A percentile compares a stretch with the other conserved stretches of the same genome.
phyloP scores from a whole-genome alignment of 2,797 vertebrate genomes.

The Danio aesculapii region DNA sequence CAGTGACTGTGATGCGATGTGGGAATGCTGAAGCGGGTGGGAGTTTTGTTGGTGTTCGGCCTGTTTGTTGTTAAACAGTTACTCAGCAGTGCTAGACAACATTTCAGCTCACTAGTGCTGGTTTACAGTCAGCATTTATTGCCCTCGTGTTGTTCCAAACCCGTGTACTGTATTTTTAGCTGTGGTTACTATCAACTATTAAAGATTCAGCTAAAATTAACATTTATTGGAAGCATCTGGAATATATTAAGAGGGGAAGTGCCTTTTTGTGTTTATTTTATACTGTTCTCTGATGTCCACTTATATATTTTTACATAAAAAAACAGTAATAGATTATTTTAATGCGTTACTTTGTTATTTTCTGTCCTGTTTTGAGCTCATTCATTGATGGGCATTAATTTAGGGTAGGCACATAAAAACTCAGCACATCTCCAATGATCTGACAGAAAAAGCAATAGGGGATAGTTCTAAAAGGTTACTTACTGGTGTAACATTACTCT shows the following conservation, averaged over 20 bases:
- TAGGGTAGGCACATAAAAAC: too few species aligned
- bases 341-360: too few species aligned
- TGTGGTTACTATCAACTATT: background rate
- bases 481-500: too few species aligned
- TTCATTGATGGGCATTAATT: too few species aligned
- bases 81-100: slow-evolving; percentile 18
- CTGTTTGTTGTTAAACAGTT: slow-evolving; percentile 22
- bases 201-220: background rate
- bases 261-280: too few species aligned
- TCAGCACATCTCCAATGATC: too few species aligned
- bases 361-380: too few species aligned
- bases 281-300: too few species aligned
- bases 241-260: background rate
- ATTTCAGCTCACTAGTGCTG: background rate
- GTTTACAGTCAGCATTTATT: background rate
- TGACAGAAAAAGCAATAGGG: too few species aligned
- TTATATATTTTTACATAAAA: too few species aligned
- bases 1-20: background rate
- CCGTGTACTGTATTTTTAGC: slow-evolving; percentile 4
- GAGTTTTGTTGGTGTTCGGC: background rate
- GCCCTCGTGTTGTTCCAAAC: background rate
- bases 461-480: too few species aligned
- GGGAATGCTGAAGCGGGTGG: slow-evolving; percentile 13
- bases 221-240: background rate
- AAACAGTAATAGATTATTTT: too few species aligned